These are phyloP conservation scores for Venustoraphidia nigricollis DNA, from an alignment of 2,888 invertebrate genomes.

Conservation along the genomic window DNA sequence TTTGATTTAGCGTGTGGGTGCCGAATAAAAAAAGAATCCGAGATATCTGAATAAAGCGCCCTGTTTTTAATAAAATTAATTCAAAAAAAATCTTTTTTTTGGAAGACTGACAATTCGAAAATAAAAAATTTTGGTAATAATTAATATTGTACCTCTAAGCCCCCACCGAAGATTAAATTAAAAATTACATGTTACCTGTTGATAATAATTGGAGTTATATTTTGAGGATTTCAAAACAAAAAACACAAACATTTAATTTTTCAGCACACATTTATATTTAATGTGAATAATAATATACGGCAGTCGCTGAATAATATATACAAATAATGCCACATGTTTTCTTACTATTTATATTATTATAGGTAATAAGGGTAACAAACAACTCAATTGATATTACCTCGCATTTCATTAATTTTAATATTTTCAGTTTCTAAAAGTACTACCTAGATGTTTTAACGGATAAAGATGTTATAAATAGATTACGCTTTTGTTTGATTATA, in stretches of 20 bases:
- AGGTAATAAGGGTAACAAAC: constrained; percentile 11
- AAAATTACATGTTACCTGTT: too few species aligned
- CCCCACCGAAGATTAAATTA: too few species aligned
- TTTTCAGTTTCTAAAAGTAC: not conserved
- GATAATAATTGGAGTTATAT: too few species aligned
- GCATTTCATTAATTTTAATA: not conserved
- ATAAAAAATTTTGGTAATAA: too few species aligned
- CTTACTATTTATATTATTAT: not conserved
- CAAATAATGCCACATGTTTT: constrained; percentile 18
- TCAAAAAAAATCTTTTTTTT: too few species aligned
- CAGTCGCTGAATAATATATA: constrained; percentile 16
- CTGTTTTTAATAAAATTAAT: too few species aligned
- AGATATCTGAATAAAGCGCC: too few species aligned
- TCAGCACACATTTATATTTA: constrained; percentile 11
- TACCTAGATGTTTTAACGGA: not conserved
- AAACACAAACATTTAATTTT: not conserved
- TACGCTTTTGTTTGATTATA: not conserved
- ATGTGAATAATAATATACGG: constrained; percentile 9
- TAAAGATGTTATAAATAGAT: not conserved
- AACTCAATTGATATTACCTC: constrained; percentile 9
- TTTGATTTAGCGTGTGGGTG: too few species aligned
- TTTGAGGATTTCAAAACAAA: not conserved
- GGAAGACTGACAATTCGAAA: too few species aligned
- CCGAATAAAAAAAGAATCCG: too few species aligned
- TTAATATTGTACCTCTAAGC: too few species aligned